Percentiles rank a stretch among this genome's conserved stretches.
Evolutionary conservation across 2,113 vertebrate genomes (phyloP).

Genomic region (Xiphophorus maculatus): DNA sequence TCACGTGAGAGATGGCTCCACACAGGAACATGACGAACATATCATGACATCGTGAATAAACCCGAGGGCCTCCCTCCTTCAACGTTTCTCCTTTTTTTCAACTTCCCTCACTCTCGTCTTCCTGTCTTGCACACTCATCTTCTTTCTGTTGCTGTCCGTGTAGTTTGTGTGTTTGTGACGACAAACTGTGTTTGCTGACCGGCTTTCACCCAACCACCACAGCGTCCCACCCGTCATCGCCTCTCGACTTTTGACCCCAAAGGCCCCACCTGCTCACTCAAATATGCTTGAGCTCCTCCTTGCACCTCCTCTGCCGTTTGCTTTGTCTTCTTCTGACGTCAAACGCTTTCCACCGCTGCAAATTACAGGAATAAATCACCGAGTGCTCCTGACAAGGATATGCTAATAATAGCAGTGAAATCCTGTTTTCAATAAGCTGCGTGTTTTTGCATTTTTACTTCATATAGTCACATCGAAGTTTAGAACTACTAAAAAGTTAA

Average conservation of each 20-base stretch:
- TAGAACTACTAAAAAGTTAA: neutral
- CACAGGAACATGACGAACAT: constrained; percentile 69
- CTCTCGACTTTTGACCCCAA: constrained; percentile 54
- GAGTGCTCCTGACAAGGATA: constrained; percentile 4
- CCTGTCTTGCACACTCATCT: constrained; percentile 5
- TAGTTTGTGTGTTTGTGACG: constrained; percentile 43
- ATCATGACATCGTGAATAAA: constrained; percentile 63
- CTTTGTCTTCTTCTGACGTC: constrained; percentile 64
- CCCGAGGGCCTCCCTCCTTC: constrained; percentile 42
- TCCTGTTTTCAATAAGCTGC: constrained; percentile 14
- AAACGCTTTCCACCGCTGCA: constrained; percentile 43
- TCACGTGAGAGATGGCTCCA: too few species aligned
- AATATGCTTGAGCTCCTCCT: constrained; percentile 27
- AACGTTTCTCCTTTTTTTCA: neutral
- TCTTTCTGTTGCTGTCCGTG: constrained; percentile 11
- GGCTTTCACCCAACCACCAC: constrained; percentile 26
- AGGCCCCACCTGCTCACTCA: constrained; percentile 43
- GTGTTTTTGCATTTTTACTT: neutral
- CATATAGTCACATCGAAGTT: neutral
- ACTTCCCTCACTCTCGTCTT: neutral
- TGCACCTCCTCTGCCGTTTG: constrained; percentile 42
- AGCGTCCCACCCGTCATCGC: constrained; percentile 26
- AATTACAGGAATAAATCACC: constrained; percentile 48
- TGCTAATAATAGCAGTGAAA: constrained; percentile 16
- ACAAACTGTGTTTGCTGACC: constrained; percentile 66